Evolutionary conservation across 2,113 vertebrate genomes (phyloP).

Genomic region (Zosterops pallidus): DNA sequence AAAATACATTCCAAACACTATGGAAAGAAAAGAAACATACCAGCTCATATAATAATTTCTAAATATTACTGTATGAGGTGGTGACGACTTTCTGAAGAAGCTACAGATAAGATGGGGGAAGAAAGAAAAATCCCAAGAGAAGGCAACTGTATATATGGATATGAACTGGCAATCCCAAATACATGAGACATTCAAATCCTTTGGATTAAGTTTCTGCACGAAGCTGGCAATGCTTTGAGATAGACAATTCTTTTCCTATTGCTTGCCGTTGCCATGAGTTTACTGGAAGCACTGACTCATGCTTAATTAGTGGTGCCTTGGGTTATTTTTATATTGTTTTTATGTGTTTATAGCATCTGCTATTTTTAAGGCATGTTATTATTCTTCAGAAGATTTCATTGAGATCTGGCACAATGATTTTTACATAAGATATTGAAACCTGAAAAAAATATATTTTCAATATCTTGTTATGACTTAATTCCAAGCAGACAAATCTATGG

Average conservation of each 20-base stretch:
- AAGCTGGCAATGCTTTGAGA: slow-evolving; percentile 23
- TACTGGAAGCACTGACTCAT: slow-evolving; percentile 39
- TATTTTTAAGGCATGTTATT: background rate
- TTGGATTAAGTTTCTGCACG: slow-evolving; percentile 5
- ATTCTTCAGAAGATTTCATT: background rate
- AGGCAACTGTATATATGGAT: background rate
- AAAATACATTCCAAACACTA: background rate
- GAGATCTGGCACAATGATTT: background rate
- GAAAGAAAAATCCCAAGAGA: background rate
- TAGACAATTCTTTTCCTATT: slow-evolving; percentile 33
- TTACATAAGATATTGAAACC: slow-evolving; percentile 3
- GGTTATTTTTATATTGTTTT: slow-evolving; percentile 31
- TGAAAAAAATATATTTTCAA: background rate
- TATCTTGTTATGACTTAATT: slow-evolving; percentile 30
- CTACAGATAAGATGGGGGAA: background rate
- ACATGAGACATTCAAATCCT: background rate
- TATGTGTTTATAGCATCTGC: background rate
- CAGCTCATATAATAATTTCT: background rate
- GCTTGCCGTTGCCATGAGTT: slow-evolving; percentile 27
- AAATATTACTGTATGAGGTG: background rate
- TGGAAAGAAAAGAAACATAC: background rate
- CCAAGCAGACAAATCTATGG: slow-evolving; percentile 32
- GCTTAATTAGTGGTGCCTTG: background rate
- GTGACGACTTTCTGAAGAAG: background rate
- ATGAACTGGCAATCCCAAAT: background rate